These are phyloP conservation scores for Sitta carolinensis DNA, from an alignment of 2,797 vertebrate species.

Conservation along the genomic window DNA sequence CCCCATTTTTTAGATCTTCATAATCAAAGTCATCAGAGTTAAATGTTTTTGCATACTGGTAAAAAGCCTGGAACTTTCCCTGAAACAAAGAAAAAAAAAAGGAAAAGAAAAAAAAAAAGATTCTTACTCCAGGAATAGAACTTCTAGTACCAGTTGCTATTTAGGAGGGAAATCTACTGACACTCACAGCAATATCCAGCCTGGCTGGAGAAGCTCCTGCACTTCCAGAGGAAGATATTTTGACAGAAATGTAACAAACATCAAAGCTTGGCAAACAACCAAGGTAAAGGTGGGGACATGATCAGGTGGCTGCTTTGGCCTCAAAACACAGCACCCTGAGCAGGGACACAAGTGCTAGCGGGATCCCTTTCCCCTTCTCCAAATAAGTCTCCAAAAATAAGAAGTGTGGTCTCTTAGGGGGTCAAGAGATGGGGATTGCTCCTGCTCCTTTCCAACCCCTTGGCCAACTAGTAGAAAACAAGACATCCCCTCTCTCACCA, in stretches of 20 bases:
- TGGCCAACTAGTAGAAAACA: not conserved
- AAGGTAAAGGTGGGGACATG: not conserved
- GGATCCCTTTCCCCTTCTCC: not conserved
- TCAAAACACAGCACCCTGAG: not conserved
- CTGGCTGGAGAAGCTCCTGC: not conserved
- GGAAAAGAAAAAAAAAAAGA: not conserved
- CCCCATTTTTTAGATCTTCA: constrained; percentile 93
- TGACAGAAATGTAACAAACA: not conserved
- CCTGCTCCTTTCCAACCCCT: not conserved
- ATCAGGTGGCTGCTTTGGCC: not conserved
- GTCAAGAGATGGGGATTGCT: not conserved
- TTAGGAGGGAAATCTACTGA: not conserved
- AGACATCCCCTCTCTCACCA: not conserved
- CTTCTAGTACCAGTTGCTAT: not conserved
- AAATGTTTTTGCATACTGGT: constrained; percentile 98
- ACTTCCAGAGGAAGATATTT: not conserved
- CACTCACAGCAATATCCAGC: not conserved
- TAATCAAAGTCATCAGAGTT: constrained; percentile 98
- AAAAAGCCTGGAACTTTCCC: constrained; percentile 98
- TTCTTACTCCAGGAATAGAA: not conserved
- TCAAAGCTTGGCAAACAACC: not conserved
- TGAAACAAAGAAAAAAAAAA: constrained; percentile 50
- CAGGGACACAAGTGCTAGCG: not conserved
- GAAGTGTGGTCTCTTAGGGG: not conserved
- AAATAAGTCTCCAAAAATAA: not conserved